Evolutionary conservation across 2,888 invertebrate species (phyloP).

Genomic region (Metallyticus violacea): DNA sequence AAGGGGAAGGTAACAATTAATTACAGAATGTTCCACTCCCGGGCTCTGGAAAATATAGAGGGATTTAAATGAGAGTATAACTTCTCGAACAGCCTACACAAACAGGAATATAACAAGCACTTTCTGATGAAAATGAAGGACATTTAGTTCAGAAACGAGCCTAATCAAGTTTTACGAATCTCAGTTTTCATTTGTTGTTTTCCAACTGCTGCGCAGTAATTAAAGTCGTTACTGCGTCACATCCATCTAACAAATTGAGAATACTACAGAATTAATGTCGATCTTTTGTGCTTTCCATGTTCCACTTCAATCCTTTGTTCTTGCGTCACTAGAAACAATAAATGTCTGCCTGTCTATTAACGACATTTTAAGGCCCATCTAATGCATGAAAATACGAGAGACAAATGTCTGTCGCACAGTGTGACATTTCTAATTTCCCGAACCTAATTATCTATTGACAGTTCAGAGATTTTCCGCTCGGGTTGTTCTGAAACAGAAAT

Average conservation of each 20-base stretch:
- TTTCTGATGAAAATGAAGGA: too few relatives aligned
- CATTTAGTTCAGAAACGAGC: background rate
- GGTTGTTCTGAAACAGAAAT: too few relatives aligned
- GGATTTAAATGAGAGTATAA: too few relatives aligned
- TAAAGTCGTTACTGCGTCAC: background rate
- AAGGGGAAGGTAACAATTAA: too few relatives aligned
- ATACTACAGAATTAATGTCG: background rate
- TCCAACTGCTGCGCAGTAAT: background rate
- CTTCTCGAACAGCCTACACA: too few relatives aligned
- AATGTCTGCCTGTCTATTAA: background rate
- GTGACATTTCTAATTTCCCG: background rate
- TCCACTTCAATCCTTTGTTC: background rate
- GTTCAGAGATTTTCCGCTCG: background rate
- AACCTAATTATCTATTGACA: background rate
- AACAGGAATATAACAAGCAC: too few relatives aligned
- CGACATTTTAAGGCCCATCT: background rate
- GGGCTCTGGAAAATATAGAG: too few relatives aligned
- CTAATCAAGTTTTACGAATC: background rate
- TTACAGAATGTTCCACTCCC: too few relatives aligned
- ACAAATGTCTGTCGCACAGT: background rate
- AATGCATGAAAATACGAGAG: background rate
- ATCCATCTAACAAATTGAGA: background rate
- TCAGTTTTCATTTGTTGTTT: background rate
- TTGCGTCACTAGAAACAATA: background rate
- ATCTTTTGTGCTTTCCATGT: background rate